phyloP scores from a whole-genome alignment of 2,888 invertebrate genomes.

The Branchellion lobata region DNA sequence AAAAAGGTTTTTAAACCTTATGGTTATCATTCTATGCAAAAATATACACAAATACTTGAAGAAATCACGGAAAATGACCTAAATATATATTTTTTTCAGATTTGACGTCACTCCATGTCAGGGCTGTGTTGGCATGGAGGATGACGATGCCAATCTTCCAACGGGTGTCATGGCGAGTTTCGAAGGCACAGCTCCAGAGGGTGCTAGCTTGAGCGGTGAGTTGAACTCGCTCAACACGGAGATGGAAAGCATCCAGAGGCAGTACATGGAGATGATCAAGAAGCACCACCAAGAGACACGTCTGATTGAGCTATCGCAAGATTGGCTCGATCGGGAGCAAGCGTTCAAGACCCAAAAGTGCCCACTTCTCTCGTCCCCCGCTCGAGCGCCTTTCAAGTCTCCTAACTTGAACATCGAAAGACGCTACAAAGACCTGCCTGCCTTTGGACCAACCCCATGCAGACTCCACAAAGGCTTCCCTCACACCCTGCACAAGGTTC shows the following conservation, averaged over 20 bases:
- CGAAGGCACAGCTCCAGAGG: conserved; percentile 53
- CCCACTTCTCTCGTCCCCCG: not conserved
- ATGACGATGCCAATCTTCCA: too few species aligned
- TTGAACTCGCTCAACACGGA: conserved; percentile 67
- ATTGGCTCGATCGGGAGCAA: not conserved
- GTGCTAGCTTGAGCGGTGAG: conserved; percentile 65
- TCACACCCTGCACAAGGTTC: too few species aligned
- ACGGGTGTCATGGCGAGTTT: too few species aligned
- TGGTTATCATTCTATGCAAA: too few species aligned
- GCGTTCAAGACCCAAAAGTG: not conserved
- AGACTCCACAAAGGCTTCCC: too few species aligned
- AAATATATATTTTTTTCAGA: too few species aligned
- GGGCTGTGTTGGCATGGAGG: too few species aligned
- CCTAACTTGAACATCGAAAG: not conserved
- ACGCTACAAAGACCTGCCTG: not conserved
- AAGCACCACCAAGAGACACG: conserved; percentile 59
- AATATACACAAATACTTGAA: too few species aligned
- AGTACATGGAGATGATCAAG: conserved; percentile 64
- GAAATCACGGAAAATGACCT: too few species aligned
- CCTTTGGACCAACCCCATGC: too few species aligned
- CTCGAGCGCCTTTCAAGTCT: not conserved
- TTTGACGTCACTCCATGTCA: too few species aligned
- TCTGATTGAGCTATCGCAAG: conserved; percentile 26
- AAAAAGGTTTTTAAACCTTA: too few species aligned
- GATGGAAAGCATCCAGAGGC: conserved; percentile 68